Base-by-base conservation (phyloP, 2,797 vertebrate species). In the Phoebastria nigripes region DNA sequence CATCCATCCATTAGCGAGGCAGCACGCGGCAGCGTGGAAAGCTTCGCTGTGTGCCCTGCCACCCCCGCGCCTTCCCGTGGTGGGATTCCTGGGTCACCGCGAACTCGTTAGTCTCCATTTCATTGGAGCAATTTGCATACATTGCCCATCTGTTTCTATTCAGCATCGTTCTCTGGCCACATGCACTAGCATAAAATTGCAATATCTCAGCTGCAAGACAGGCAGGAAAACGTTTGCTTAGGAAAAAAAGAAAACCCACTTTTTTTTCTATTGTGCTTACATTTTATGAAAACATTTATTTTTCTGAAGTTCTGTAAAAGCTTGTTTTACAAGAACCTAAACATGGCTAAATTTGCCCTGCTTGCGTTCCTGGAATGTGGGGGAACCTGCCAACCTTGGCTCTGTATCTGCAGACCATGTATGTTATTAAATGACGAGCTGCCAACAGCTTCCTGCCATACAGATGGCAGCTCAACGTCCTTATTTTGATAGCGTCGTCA, bases 101-200 rank as follows among this genome's bases (percentile, higher is more conserved):
- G 12, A 74, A 49, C 86, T 81, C 39, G 7, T 79, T 55, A 39
- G n/a, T 58, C 86, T 66, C 91, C 66, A 5, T 93, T 95, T 79
- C 79, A 31, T 18, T 15, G 54, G 52, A 85, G 67, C 16, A 1
- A 85, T 92, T 82, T 90, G 82, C 89, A 93, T 66, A 41, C 71
- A 82, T 85, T 76, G 89, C 89, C 91, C 83, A 95, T 93, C 93
- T 95, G 89, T 67, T 92, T 76, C 58, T 31, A n/a, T 71, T 90
- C 89, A 82, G 66, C 71, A n/a, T 13, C 39, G 0, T 5, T 79
- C 87, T 58, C 82, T 55, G 91, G 62, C 87, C 82, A 44, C 82
- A 67, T 31, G 74, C 62, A 61, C 61, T 8, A 47, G 86, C 82
- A 92, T 41, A 69, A 93, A 84, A 87, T 39, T 4, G 20, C 76